These are phyloP conservation scores for Nyleta sp. DNA, from an alignment of 2,888 invertebrate species.

Conservation along the genomic window DNA sequence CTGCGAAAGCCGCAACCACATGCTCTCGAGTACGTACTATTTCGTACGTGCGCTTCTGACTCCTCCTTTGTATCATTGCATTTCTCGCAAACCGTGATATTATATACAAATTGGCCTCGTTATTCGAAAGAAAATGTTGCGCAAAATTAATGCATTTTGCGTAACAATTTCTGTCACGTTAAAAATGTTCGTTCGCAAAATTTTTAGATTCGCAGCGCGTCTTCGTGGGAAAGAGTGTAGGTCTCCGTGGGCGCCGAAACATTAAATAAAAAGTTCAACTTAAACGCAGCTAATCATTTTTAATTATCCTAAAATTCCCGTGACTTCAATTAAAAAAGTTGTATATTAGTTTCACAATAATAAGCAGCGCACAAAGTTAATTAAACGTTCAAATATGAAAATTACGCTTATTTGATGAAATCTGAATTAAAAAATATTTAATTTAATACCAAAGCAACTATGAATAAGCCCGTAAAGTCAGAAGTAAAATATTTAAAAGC, in stretches of 20 bases:
- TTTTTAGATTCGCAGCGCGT: too few species aligned
- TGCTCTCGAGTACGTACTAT: conserved; percentile 25
- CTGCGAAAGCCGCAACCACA: conserved; percentile 52
- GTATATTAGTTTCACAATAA: not conserved
- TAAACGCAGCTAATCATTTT: too few species aligned
- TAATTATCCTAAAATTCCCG: too few species aligned
- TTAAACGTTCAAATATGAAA: not conserved
- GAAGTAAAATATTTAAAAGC: not conserved
- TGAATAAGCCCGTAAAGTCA: not conserved
- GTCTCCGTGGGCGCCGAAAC: too few species aligned
- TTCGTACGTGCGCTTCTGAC: conserved; percentile 49
- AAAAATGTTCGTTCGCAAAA: too few species aligned
- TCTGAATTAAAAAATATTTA: not conserved
- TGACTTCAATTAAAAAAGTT: too few species aligned
- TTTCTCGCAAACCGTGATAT: conserved; percentile 29
- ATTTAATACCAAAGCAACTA: not conserved
- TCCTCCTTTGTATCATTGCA: conserved; percentile 35
- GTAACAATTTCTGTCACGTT: too few species aligned
- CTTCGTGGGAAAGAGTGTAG: too few species aligned
- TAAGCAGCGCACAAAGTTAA: not conserved
- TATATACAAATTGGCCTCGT: conserved; percentile 37
- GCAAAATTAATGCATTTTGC: too few species aligned
- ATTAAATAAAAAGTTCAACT: too few species aligned
- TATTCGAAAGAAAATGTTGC: too few species aligned
- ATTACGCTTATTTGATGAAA: not conserved